Evolutionary conservation across 2,888 invertebrate genomes (phyloP).

Genomic region (Drosophila neotestacea): DNA sequence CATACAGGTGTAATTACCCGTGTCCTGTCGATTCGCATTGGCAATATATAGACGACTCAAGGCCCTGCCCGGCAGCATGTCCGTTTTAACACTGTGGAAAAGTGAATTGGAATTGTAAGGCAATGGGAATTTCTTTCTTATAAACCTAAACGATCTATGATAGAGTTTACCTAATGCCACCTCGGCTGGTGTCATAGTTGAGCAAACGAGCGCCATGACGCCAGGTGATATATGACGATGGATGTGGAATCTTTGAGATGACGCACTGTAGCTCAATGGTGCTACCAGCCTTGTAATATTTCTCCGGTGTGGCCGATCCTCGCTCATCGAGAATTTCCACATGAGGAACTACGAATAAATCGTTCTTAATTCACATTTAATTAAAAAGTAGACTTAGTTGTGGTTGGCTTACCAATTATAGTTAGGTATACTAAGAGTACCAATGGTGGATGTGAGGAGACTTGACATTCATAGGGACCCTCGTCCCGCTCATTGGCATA

Average conservation of each 20-base stretch:
- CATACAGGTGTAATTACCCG: slow-evolving; percentile 92
- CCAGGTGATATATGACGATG: slow-evolving; percentile 92
- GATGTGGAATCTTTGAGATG: slow-evolving; percentile 92
- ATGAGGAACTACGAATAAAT: slow-evolving; percentile 88
- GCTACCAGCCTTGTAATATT: slow-evolving; percentile 93
- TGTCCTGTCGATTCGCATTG: slow-evolving; percentile 91
- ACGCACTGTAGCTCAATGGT: slow-evolving; percentile 93
- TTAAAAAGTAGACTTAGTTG: no score
- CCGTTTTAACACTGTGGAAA: slow-evolving; percentile 90
- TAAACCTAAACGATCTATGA: no score
- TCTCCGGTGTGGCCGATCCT: slow-evolving; percentile 91
- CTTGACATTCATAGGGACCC: slow-evolving; percentile 92
- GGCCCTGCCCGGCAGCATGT: slow-evolving; percentile 90
- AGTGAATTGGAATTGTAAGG: not conserved
- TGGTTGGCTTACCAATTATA: slow-evolving; percentile 88
- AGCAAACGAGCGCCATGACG: slow-evolving; percentile 90
- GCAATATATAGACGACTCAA: slow-evolving; percentile 92
- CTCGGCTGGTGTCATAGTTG: slow-evolving; percentile 92
- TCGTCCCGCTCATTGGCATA: slow-evolving; percentile 91
- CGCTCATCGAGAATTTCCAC: slow-evolving; percentile 93
- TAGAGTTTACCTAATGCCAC: slow-evolving; percentile 90
- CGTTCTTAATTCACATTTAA: no score
- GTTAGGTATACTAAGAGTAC: slow-evolving; percentile 89
- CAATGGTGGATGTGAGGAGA: slow-evolving; percentile 91
- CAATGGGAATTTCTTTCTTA: no score